Conservation (phyloP, 2,888 invertebrate species). For the Apamea sordens region DNA sequence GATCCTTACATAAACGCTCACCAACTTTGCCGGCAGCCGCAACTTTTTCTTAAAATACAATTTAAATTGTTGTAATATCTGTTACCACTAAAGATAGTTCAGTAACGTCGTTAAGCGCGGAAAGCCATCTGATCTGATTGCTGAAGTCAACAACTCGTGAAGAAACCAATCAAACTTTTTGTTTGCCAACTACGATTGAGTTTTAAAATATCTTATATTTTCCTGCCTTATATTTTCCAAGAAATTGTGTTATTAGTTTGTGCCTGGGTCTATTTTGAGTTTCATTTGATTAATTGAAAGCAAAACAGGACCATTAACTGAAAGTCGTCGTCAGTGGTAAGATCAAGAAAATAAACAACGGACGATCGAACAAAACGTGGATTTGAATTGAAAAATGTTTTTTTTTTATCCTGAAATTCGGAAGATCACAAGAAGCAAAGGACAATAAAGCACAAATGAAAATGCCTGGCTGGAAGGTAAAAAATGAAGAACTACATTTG, state of each 20-base stretch:
- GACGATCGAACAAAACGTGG: not conserved
- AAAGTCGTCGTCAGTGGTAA: slow-evolving; percentile 32
- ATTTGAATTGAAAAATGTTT: not conserved
- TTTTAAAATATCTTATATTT: slow-evolving; percentile 45
- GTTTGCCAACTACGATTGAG: slow-evolving; percentile 64
- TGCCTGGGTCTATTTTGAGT: slow-evolving; percentile 36
- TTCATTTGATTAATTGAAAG: slow-evolving; percentile 38
- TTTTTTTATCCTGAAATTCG: not conserved
- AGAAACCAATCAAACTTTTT: slow-evolving; percentile 67
- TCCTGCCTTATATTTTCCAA: slow-evolving; percentile 15
- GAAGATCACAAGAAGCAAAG: not conserved
- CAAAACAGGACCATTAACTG: slow-evolving; percentile 30
- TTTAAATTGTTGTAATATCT: slow-evolving; percentile 6
- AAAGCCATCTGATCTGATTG: slow-evolving; percentile 55
- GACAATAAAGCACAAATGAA: not conserved
- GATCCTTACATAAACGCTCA: not conserved
- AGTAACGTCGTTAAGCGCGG: slow-evolving; percentile 22
- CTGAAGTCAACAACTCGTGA: slow-evolving; percentile 49
- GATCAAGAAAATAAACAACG: slow-evolving; percentile 39
- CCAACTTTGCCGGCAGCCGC: not conserved
- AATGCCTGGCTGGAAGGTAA: not conserved
- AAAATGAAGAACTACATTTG: not conserved
- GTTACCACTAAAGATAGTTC: slow-evolving; percentile 28
- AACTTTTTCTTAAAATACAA: slow-evolving; percentile 4
- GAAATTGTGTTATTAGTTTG: slow-evolving; percentile 36